phyloP scores from a whole-genome alignment of 2,888 invertebrate species.

The Ethmia dodecea region DNA sequence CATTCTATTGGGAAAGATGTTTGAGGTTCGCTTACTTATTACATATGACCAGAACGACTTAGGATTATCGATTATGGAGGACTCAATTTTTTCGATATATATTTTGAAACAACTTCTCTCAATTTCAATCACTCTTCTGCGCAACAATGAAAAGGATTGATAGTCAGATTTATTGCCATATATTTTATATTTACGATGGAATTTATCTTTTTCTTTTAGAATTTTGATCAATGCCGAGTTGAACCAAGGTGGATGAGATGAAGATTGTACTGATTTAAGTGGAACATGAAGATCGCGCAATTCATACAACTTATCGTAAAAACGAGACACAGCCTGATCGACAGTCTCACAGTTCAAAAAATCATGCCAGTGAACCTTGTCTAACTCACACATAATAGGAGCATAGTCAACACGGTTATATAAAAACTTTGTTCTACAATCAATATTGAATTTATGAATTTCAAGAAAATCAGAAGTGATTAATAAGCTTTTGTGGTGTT shows the following conservation, averaged over 20 bases:
- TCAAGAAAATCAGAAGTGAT: not conserved
- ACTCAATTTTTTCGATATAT: conserved; percentile 13
- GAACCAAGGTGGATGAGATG: conserved; percentile 16
- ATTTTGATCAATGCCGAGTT: too few species aligned
- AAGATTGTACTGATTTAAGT: not conserved
- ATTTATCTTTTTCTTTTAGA: conserved; percentile 14
- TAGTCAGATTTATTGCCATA: conserved; percentile 11
- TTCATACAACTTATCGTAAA: conserved; percentile 9
- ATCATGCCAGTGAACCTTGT: conserved; percentile 3
- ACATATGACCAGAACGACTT: conserved; percentile 19
- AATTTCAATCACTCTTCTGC: conserved; percentile 11
- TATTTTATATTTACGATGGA: conserved; percentile 4
- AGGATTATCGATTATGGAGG: conserved; percentile 9
- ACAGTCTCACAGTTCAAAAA: not conserved
- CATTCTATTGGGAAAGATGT: conserved; percentile 14
- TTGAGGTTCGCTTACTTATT: conserved; percentile 12
- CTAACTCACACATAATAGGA: conserved; percentile 1
- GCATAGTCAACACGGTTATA: conserved; percentile 11
- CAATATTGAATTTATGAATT: not conserved
- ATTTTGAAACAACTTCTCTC: conserved; percentile 11
- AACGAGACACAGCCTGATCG: conserved; percentile 1
- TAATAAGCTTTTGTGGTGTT: conserved; percentile 9
- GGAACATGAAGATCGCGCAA: conserved; percentile 7
- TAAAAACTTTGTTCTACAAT: conserved; percentile 2
- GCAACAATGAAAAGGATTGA: conserved; percentile 10